Conservation (phyloP, 2,797 vertebrate genomes). For the Enteromius mattozi region DNA sequence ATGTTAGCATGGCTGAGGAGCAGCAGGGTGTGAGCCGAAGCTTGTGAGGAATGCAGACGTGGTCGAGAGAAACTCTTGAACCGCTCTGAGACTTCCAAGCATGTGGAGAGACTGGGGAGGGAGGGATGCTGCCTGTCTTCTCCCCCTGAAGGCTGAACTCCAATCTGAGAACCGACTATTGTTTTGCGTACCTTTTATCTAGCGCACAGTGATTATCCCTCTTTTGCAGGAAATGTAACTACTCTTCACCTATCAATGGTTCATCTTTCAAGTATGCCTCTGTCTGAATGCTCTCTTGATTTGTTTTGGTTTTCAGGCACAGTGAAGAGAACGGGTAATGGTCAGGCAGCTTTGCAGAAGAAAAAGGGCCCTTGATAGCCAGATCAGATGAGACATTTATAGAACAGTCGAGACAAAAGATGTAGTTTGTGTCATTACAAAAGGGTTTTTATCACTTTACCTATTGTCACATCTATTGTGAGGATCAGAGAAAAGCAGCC, state of each 20-base stretch:
- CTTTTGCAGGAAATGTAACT: constrained; percentile 6
- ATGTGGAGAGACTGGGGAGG: constrained; percentile 12
- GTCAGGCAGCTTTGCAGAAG: constrained; percentile 21
- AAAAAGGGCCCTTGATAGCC: constrained; percentile 32
- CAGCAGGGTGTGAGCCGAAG: not conserved
- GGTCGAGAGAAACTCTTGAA: constrained; percentile 27
- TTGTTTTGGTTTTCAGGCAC: constrained; percentile 41
- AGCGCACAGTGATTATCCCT: constrained; percentile 31
- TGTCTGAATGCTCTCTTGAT: constrained; percentile 36
- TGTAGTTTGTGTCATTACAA: constrained; percentile 23
- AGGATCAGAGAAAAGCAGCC: not conserved
- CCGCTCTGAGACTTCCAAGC: constrained; percentile 42
- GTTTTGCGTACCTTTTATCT: constrained; percentile 31
- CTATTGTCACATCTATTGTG: constrained; percentile 26
- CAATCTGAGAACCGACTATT: constrained; percentile 23
- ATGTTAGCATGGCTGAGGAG: constrained; percentile 14
- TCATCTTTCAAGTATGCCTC: constrained; percentile 27
- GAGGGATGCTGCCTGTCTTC: constrained; percentile 7
- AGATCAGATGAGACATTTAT: constrained; percentile 28
- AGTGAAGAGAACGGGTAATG: constrained; percentile 34
- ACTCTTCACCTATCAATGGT: constrained; percentile 27
- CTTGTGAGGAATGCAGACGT: constrained; percentile 40
- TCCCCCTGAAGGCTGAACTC: constrained; percentile 20
- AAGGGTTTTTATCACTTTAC: constrained; percentile 17
- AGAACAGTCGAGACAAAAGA: constrained; percentile 39